Conservation (phyloP, 2,888 invertebrate genomes). For the Apodemia zela region DNA sequence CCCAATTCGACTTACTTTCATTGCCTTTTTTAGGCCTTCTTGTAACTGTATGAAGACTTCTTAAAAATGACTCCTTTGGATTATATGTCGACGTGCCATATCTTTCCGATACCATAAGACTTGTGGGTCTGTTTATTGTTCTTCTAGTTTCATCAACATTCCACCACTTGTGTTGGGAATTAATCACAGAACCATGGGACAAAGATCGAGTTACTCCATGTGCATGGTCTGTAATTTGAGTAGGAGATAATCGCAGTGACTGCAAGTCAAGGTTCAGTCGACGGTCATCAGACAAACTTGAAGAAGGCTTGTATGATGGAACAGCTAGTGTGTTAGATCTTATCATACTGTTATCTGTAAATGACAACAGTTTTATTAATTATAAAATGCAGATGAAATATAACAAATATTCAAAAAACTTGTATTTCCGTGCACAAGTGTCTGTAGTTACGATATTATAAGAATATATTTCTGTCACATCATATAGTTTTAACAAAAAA, state of each 20-base stretch:
- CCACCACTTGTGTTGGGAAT: slow-evolving; percentile 72
- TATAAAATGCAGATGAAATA: too few relatives aligned
- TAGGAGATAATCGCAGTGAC: slow-evolving; percentile 61
- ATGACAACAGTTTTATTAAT: slow-evolving; percentile 8
- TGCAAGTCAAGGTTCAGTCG: slow-evolving; percentile 63
- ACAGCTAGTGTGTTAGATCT: slow-evolving; percentile 75
- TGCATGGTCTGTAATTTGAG: slow-evolving; percentile 61
- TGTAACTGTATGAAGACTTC: slow-evolving; percentile 69
- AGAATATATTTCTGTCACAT: too few relatives aligned
- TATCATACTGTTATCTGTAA: slow-evolving; percentile 75
- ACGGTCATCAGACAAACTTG: slow-evolving; percentile 58
- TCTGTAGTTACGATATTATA: too few relatives aligned
- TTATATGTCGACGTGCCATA: slow-evolving; percentile 53
- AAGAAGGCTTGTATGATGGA: slow-evolving; percentile 69
- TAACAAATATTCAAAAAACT: not conserved
- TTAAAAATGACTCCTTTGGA: slow-evolving; percentile 65
- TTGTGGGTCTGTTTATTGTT: slow-evolving; percentile 78
- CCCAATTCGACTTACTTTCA: slow-evolving; percentile 73
- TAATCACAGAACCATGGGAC: slow-evolving; percentile 83
- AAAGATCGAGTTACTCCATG: slow-evolving; percentile 81
- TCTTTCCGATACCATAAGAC: slow-evolving; percentile 79
- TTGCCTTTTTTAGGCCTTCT: slow-evolving; percentile 68
- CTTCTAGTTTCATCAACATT: slow-evolving; percentile 67
- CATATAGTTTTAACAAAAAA: too few relatives aligned
- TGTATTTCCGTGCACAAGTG: too few relatives aligned